These are phyloP conservation scores for Conger conger DNA, from an alignment of 2,113 vertebrate species.

Conservation along the genomic window DNA sequence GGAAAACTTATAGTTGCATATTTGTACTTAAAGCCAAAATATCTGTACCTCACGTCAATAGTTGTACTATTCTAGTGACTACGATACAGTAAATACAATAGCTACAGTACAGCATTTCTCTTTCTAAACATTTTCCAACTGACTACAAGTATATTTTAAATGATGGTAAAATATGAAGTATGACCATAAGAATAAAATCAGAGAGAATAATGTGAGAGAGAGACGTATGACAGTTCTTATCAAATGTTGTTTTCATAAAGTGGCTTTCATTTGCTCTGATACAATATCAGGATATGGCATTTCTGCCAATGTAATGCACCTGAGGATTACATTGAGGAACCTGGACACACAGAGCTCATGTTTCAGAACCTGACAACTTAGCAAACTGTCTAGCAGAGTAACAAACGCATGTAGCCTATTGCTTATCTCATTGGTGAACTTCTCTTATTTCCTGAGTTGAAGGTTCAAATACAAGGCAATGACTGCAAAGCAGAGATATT, in stretches of 20 bases:
- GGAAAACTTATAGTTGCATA: too few species aligned
- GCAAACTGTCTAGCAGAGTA: background rate
- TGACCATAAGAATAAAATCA: constrained; percentile 4
- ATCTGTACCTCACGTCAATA: too few species aligned
- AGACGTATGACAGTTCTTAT: constrained; percentile 15
- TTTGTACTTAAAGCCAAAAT: too few species aligned
- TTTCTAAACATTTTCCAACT: background rate
- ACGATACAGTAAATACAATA: too few species aligned
- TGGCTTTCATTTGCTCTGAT: background rate
- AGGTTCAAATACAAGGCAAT: constrained; percentile 20
- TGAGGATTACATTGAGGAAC: background rate
- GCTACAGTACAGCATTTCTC: too few species aligned
- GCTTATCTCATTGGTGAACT: constrained; percentile 14
- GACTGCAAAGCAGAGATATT: background rate
- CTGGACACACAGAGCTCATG: background rate
- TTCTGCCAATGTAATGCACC: constrained; percentile 4
- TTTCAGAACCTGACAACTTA: background rate
- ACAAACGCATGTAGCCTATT: constrained; percentile 5
- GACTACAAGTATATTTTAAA: background rate
- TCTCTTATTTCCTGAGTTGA: constrained; percentile 27
- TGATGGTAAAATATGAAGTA: background rate
- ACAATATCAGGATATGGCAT: background rate
- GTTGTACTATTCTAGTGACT: too few species aligned
- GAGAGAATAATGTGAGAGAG: constrained; percentile 2
- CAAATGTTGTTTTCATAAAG: constrained; percentile 12